Percentiles rank a stretch among this genome's conserved stretches.
Conservation (phyloP, 2,888 invertebrate species). For the Phaedon cochleariae region DNA sequence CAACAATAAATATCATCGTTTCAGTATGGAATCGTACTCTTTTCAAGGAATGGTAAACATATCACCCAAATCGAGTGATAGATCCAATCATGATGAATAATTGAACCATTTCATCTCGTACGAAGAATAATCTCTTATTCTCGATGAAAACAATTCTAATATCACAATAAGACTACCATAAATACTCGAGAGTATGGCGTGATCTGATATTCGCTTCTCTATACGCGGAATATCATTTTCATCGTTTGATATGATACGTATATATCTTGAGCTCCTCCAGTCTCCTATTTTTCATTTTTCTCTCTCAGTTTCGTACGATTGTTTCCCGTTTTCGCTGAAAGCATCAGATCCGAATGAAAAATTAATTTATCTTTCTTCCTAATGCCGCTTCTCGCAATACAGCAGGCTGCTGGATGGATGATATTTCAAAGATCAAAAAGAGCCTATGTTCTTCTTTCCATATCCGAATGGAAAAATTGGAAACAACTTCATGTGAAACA, state of each 20-base stretch:
- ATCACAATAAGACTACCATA: not conserved
- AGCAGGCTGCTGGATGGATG: not conserved
- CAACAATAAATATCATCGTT: too few species aligned
- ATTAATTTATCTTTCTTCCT: not conserved
- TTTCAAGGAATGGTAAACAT: too few species aligned
- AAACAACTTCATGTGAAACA: too few species aligned
- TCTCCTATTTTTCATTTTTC: not conserved
- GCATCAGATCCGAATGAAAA: conserved; percentile 1
- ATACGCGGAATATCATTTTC: not conserved
- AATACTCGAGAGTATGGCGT: not conserved
- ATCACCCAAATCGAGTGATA: too few species aligned
- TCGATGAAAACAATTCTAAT: too few species aligned
- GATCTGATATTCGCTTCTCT: not conserved
- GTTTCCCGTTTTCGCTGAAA: not conserved
- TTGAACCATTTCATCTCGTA: too few species aligned
- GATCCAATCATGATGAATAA: too few species aligned
- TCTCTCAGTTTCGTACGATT: not conserved
- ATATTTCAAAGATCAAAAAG: not conserved
- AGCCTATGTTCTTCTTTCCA: not conserved
- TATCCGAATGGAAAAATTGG: too few species aligned
- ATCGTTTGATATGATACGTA: not conserved
- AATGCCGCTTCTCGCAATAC: not conserved
- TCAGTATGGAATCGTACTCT: too few species aligned
- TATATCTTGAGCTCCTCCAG: not conserved
- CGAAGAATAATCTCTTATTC: too few species aligned